Conservation (phyloP, 2,797 vertebrate species). For the Melanitta fusca region DNA sequence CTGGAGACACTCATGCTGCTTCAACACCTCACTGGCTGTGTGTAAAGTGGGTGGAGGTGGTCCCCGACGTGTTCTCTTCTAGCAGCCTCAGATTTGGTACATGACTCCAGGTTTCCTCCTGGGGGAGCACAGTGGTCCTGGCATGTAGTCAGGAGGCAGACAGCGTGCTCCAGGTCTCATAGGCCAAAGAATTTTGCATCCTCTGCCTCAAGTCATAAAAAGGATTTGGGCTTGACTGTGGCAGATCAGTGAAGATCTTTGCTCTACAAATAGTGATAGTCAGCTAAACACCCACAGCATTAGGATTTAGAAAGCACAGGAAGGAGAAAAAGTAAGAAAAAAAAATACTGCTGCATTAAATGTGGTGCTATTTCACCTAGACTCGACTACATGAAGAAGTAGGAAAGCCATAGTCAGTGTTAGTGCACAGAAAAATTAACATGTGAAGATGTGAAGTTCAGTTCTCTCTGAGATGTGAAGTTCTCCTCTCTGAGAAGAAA, state of each 20-base stretch:
- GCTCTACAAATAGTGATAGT: neutral
- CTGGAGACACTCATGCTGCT: rapidly evolving
- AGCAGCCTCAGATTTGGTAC: neutral
- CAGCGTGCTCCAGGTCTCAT: neutral
- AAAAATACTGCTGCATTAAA: neutral
- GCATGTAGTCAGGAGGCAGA: neutral
- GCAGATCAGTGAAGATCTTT: neutral
- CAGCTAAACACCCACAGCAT: neutral
- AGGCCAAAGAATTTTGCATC: neutral
- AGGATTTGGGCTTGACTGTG: neutral
- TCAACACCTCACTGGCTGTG: rapidly evolving
- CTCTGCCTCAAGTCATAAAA: neutral
- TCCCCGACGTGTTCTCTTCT: neutral
- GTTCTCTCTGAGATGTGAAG: neutral
- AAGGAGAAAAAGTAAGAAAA: neutral
- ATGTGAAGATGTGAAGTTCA: neutral
- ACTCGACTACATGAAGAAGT: neutral
- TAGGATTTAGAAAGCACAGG: neutral
- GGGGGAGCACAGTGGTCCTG: neutral
- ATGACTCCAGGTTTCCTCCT: neutral
- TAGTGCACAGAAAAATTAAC: neutral
- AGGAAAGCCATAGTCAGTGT: neutral
- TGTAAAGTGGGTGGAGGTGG: neutral
- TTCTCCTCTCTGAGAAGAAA: neutral
- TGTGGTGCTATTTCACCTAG: neutral